Percentiles rank a stretch among this genome's conserved stretches.
phyloP scores from a whole-genome alignment of 2,113 vertebrate species.

The Platysternon megacephalum region DNA sequence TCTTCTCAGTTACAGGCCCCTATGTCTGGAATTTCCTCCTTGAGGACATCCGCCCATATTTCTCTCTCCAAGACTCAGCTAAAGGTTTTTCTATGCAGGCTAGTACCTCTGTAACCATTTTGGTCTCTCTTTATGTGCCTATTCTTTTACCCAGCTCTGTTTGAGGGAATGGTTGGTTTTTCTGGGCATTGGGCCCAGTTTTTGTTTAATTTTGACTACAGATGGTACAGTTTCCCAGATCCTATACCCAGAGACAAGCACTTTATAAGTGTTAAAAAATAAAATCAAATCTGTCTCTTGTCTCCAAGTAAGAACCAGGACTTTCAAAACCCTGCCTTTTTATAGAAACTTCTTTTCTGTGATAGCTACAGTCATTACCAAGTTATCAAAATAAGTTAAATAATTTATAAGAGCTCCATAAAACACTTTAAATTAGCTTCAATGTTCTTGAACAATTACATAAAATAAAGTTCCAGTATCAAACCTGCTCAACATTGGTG shows the following conservation, averaged over 20 bases:
- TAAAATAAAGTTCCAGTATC: constrained; percentile 26
- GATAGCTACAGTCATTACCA: constrained; percentile 47
- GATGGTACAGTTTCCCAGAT: constrained; percentile 65
- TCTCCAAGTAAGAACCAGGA: constrained; percentile 28
- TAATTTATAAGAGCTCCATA: constrained; percentile 43
- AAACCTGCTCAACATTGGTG: neutral
- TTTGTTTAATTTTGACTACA: constrained; percentile 67
- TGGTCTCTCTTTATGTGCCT: constrained; percentile 41
- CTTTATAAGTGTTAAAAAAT: constrained; percentile 72
- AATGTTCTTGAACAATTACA: constrained; percentile 42
- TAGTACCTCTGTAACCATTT: constrained; percentile 28
- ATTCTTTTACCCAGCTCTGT: constrained; percentile 51
- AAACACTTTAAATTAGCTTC: constrained; percentile 54
- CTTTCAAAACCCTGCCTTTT: constrained; percentile 41
- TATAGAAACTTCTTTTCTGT: constrained; percentile 26
- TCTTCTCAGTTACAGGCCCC: neutral
- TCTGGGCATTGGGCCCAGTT: constrained; percentile 65
- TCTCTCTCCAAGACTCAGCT: neutral
- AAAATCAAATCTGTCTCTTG: constrained; percentile 62
- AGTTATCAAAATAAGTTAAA: constrained; percentile 54
- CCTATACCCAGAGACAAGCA: constrained; percentile 53
- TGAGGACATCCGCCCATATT: neutral
- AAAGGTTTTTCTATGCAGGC: neutral
- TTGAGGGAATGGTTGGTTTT: constrained; percentile 44
- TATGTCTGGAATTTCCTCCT: neutral